Evolutionary conservation across 2,797 vertebrate genomes (phyloP), one percentile per base, ranked within the genome.

Genomic region (Coluber constrictor): DNA sequence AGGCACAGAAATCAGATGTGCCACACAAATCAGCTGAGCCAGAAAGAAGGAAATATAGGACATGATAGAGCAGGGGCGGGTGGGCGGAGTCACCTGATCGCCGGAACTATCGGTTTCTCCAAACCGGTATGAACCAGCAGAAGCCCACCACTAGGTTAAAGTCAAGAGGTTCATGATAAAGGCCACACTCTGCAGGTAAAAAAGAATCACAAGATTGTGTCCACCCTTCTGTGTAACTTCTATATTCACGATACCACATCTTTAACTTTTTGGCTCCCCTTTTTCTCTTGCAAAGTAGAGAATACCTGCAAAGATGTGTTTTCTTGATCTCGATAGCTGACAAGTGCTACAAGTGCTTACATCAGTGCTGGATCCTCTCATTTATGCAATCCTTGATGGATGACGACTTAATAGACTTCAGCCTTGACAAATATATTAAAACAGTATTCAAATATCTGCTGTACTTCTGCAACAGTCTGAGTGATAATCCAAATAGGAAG

Each of bases 361-460:
- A n/a, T n/a, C n/a, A n/a, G n/a, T n/a, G n/a, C 66, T 88, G 63
- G n/a, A 90, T 93, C 79, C 29, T 54, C 70, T 61, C 20, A 12
- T 63, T 91, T 92, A 94, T 87, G 56, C 79, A 60, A 87, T 90
- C 43, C 55, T 88, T 60, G 86, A 88, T 23, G 25, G 54, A 11
- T 20, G 29, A 32, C 6, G 57, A 90, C 43, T 92, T 47, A 79
- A 63, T 88, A 90, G 87, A 70, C 32, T 43, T 7, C 20, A 60
- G 74, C 70, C 59, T 32, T 79, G 89, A 87, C 61, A 74, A 57
- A 43, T 54, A 54, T 90, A 93, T 92, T 88, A 32, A 83, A 91
- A 47, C 87, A 56, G 54, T 47, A 89, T 86, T 91, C 87, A 91
- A 89, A 15, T 87, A 91, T 87, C 47, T 90, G 18, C 70, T 23